phyloP scores from a whole-genome alignment of 30 jellyfish, hydroid and myxozoan species.

The Aurelia sp. region DNA sequence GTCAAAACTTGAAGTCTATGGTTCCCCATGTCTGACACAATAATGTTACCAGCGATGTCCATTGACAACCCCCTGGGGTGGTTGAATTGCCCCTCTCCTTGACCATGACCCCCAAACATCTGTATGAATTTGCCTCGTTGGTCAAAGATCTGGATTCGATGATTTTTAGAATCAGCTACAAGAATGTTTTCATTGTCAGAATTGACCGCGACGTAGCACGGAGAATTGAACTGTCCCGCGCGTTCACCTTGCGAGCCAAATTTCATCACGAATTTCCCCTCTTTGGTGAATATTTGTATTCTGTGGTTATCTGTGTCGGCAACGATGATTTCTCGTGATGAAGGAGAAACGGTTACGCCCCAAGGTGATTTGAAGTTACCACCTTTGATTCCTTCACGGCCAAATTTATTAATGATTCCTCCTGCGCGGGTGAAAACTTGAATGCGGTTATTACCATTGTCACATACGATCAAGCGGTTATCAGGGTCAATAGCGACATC shows the following conservation, averaged over 20 bases:
- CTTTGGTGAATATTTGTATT: slow-evolving; percentile 87
- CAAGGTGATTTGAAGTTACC: slow-evolving; percentile 98
- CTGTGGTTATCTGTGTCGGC: slow-evolving; percentile 98
- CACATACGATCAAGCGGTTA: slow-evolving; percentile 92
- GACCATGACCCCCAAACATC: slow-evolving; percentile 92
- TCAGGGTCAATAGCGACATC: slow-evolving; percentile 96
- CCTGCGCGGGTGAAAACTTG: slow-evolving; percentile 95
- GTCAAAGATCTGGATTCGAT: slow-evolving; percentile 95
- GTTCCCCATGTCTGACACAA: slow-evolving; percentile 97
- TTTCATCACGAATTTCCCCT: slow-evolving; percentile 95
- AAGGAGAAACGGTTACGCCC: slow-evolving; percentile 95
- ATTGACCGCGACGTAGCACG: slow-evolving; percentile 94
- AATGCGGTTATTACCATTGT: slow-evolving; percentile 95
- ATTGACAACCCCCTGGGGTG: slow-evolving; percentile 98
- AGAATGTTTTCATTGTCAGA: slow-evolving; percentile 91
- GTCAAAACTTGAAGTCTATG: slow-evolving; percentile 89
- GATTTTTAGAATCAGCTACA: slow-evolving; percentile 95
- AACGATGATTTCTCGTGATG: slow-evolving; percentile 86
- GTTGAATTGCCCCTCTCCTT: slow-evolving; percentile 92
- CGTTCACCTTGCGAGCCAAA: slow-evolving; percentile 98
- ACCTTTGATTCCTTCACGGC: slow-evolving; percentile 93
- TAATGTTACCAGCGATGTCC: slow-evolving; percentile 95
- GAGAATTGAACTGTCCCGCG: slow-evolving; percentile 98
- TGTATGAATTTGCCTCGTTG: slow-evolving; percentile 94
- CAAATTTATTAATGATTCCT: slow-evolving; percentile 84